Conservation (phyloP, 2,113 vertebrate genomes). For the human (Homo sapiens) region DNA sequence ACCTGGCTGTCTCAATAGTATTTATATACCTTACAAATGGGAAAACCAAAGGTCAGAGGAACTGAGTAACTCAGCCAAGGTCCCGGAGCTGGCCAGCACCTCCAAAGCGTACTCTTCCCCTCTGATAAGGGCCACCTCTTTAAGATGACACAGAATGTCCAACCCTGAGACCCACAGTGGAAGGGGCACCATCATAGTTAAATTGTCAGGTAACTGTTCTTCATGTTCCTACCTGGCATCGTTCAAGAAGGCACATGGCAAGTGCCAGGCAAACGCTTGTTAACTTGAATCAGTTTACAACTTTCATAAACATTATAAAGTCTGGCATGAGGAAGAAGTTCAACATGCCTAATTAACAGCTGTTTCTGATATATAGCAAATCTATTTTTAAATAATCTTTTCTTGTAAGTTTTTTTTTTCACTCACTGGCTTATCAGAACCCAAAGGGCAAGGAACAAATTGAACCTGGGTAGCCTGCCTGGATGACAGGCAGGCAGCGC, state of each 20-base stretch:
- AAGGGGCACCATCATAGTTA: accelerated
- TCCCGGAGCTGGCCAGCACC: neutral
- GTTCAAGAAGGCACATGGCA: neutral
- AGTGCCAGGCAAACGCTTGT: neutral
- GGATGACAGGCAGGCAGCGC: no score
- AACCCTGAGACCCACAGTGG: neutral
- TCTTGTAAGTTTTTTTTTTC: neutral
- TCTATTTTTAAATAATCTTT: neutral
- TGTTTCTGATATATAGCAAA: neutral
- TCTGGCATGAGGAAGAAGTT: neutral
- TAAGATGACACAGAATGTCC: neutral
- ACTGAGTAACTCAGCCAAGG: neutral
- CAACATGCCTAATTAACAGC: neutral
- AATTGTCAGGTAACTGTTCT: neutral
- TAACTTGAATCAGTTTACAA: neutral
- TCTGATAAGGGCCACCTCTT: accelerated
- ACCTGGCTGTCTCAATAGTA: no score
- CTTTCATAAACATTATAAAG: neutral
- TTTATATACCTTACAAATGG: neutral
- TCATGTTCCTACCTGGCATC: neutral
- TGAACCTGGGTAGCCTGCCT: no score
- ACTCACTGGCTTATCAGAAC: neutral
- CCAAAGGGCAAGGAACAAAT: neutral
- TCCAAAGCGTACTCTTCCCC: neutral
- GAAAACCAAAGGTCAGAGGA: neutral